A percentile compares a stretch with the other conserved stretches of the same genome.
Conservation (phyloP, 2,888 invertebrate genomes). For the Eristalinus aeneus region DNA sequence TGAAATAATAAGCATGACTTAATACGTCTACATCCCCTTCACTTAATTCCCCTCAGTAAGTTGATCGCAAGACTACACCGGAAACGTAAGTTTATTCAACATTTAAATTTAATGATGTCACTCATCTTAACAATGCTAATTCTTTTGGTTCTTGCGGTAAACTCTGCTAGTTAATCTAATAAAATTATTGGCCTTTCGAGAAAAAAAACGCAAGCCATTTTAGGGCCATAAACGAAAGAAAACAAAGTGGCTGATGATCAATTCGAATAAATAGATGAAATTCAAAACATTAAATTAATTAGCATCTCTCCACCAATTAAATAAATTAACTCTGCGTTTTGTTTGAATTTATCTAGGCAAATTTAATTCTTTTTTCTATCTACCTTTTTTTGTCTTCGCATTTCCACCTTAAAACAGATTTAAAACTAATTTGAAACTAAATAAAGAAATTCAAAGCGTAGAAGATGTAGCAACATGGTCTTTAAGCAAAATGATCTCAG, state of each 20-base stretch:
- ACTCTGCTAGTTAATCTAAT: neutral
- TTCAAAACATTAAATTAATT: neutral
- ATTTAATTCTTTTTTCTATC: neutral
- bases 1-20: neutral
- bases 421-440: neutral
- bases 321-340: neutral
- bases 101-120: neutral
- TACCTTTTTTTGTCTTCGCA: neutral
- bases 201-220: neutral
- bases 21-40: neutral
- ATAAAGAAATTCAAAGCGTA: neutral
- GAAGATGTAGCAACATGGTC: neutral
- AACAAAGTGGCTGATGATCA: neutral
- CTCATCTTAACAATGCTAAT: neutral
- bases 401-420: neutral
- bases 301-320: neutral
- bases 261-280: neutral
- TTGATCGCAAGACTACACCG: neutral
- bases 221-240: neutral
- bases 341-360: neutral
- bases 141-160: neutral
- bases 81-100: neutral
- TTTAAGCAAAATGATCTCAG: neutral
- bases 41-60: neutral
- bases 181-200: neutral